Evolutionary conservation across 1,140 invertebrate genomes (phyloP).

Genomic region (Oryzaephilus surinamensis): DNA sequence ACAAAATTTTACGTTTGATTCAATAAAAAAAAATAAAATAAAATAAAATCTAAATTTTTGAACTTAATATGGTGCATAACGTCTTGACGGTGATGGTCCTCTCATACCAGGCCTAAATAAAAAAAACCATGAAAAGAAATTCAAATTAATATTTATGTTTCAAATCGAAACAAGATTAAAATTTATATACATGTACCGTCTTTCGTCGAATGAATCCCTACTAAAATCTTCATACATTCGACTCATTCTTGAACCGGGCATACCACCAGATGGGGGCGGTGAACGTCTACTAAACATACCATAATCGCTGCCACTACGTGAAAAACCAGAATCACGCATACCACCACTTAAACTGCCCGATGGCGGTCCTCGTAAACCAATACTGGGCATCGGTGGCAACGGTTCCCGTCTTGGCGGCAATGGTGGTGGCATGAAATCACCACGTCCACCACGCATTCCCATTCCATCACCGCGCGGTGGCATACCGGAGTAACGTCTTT

Average conservation of each 20-base stretch:
- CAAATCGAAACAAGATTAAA: conserved; percentile 9
- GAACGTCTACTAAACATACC: conserved; percentile 74
- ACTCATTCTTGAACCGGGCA: conserved; percentile 37
- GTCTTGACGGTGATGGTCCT: conserved; percentile 62
- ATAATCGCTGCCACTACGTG: conserved; percentile 51
- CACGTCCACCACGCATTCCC: conserved; percentile 49
- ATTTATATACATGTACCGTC: conserved; percentile 45
- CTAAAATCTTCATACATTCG: conserved; percentile 77
- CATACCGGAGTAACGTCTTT: conserved; percentile 61
- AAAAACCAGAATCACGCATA: conserved; percentile 33
- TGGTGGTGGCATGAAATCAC: conserved; percentile 51
- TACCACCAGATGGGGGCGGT: conserved; percentile 45
- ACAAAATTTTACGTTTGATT: too few species aligned
- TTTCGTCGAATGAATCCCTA: conserved; percentile 72
- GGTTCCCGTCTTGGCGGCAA: conserved; percentile 51
- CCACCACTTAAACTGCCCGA: conserved; percentile 40
- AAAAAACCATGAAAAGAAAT: conserved; percentile 19
- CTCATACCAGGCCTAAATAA: conserved; percentile 55
- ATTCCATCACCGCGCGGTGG: conserved; percentile 49
- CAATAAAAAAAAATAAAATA: neutral
- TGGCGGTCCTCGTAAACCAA: conserved; percentile 42
- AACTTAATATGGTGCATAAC: conserved; percentile 72
- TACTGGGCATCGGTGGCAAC: conserved; percentile 54
- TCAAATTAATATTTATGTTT: neutral
- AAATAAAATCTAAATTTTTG: too few species aligned